These are phyloP conservation scores for Neoaliturus tenellus DNA, from an alignment of 2,888 invertebrate species.

Conservation along the genomic window DNA sequence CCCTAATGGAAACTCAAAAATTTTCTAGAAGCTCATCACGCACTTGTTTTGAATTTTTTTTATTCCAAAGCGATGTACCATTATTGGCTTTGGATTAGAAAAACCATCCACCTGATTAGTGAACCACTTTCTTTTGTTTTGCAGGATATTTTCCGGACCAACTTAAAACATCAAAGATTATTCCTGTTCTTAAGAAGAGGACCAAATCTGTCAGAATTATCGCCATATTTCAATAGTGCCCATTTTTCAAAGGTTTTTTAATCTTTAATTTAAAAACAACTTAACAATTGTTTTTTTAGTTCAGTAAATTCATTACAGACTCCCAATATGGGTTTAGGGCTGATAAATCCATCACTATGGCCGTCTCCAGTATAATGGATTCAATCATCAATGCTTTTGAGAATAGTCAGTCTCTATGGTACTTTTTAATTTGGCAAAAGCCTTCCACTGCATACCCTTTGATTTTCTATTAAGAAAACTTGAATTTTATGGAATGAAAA, in stretches of 20 bases:
- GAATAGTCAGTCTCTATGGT: not conserved
- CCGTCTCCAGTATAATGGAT: not conserved
- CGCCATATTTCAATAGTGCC: not conserved
- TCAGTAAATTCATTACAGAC: not conserved
- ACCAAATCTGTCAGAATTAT: constrained; percentile 3
- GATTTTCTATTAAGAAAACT: no score
- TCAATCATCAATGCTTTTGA: not conserved
- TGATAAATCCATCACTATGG: no score
- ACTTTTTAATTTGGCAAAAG: no score
- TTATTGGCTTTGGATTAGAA: constrained; percentile 15
- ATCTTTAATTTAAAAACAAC: not conserved
- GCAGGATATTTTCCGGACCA: not conserved
- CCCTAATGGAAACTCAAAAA: not conserved
- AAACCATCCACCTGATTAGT: not conserved
- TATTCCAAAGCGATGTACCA: not conserved
- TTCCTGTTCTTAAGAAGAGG: not conserved
- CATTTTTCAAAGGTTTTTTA: not conserved
- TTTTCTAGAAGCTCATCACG: not conserved
- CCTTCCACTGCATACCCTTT: no score
- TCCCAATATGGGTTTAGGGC: no score
- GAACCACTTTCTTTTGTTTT: not conserved
- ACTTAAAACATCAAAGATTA: not conserved
- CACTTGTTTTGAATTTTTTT: not conserved
- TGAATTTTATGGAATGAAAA: no score
- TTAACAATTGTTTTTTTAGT: not conserved